phyloP scores from a whole-genome alignment of 2,113 vertebrate species.

The Elachura formosa region DNA sequence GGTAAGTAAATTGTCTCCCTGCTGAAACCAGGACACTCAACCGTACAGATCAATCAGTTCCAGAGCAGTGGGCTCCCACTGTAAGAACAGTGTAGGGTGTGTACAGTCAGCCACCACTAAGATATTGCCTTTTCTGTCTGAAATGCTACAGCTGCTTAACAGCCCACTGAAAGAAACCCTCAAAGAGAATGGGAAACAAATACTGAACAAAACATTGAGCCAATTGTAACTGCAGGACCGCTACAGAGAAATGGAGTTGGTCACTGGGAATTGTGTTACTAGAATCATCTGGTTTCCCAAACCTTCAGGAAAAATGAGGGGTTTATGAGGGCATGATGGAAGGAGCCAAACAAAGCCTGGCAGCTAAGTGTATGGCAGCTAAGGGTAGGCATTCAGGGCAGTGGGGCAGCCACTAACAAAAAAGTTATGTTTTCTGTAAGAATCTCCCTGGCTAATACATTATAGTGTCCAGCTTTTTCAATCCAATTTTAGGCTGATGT shows the following conservation, averaged over 20 bases:
- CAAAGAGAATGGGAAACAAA: neutral
- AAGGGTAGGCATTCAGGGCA: neutral
- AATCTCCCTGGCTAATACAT: neutral
- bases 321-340: neutral
- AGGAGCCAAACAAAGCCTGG: neutral
- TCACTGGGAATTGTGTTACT: neutral
- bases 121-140: neutral
- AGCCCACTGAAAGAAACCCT: neutral
- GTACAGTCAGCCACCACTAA: neutral
- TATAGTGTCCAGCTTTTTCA: neutral
- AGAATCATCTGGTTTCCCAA: neutral
- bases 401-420: neutral
- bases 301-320: neutral
- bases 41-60: neutral
- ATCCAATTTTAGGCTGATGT: neutral
- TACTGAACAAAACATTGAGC: neutral
- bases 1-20: neutral
- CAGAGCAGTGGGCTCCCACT: neutral
- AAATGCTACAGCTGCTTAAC: neutral
- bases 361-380: neutral
- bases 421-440: neutral
- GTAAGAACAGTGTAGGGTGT: neutral
- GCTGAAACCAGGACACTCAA: neutral
- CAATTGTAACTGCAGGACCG: neutral
- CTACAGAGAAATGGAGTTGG: neutral